Evolutionary conservation across 2,113 vertebrate genomes (phyloP).

Genomic region (Macheiramphus alcinus): DNA sequence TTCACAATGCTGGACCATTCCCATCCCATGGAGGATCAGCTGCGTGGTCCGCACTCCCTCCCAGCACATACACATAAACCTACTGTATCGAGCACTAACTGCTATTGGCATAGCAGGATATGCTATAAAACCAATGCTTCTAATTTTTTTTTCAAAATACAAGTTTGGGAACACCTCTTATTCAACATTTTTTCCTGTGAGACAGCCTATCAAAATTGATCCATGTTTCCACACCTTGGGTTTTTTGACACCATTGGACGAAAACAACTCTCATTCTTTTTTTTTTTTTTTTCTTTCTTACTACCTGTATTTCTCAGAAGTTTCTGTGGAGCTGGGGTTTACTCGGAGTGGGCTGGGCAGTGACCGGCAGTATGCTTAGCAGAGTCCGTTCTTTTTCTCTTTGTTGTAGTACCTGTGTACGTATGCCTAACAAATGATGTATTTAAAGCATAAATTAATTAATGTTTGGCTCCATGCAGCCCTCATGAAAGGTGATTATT

Average conservation of each 20-base stretch:
- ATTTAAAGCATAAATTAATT: not conserved
- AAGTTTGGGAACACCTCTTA: not conserved
- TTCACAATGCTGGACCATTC: not conserved
- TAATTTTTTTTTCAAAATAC: not conserved
- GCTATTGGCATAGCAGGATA: not conserved
- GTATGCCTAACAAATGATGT: not conserved
- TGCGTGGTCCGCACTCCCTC: not conserved
- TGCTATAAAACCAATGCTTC: not conserved
- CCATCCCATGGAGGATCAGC: not conserved
- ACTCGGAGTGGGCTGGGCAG: not conserved
- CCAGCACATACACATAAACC: not conserved
- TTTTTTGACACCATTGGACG: not conserved
- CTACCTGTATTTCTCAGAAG: not conserved
- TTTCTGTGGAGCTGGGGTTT: not conserved
- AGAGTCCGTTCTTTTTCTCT: fast-evolving
- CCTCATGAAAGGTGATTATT: not conserved
- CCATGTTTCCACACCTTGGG: not conserved
- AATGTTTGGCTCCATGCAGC: not conserved
- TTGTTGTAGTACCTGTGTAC: not conserved
- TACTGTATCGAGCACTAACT: fast-evolving
- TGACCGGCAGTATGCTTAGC: no score
- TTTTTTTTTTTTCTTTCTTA: not conserved
- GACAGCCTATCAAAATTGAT: not conserved
- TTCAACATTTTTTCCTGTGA: not conserved
- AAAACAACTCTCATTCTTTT: no score